phyloP scores from a whole-genome alignment of 2,888 invertebrate genomes.

The Myathropa florea region DNA sequence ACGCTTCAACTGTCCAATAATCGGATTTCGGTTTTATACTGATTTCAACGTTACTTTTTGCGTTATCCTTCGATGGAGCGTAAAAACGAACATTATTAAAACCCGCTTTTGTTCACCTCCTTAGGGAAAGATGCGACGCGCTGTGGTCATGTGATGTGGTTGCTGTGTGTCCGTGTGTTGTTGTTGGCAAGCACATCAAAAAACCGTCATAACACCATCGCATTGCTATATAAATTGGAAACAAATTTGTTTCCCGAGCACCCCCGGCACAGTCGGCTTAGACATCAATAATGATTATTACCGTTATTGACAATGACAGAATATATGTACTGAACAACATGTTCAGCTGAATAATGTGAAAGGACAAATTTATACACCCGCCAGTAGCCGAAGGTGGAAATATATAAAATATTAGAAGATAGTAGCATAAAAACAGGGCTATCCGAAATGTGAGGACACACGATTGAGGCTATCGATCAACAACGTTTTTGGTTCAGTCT shows the following conservation, averaged over 20 bases:
- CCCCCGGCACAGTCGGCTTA: constrained; percentile 4
- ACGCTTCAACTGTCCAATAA: constrained; percentile 61
- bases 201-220: constrained; percentile 37
- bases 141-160: background rate
- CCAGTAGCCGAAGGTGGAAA: constrained; percentile 57
- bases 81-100: constrained; percentile 61
- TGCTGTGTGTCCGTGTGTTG: background rate
- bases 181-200: background rate
- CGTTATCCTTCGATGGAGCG: constrained; percentile 49
- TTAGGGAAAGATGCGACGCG: constrained; percentile 1
- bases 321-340: constrained; percentile 52
- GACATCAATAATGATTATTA: constrained; percentile 66
- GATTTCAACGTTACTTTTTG: constrained; percentile 57
- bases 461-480: constrained; percentile 47
- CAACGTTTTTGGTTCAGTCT: constrained; percentile 52
- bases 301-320: constrained; percentile 64
- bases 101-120: constrained; percentile 36
- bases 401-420: constrained; percentile 54
- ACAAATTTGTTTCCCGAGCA: constrained; percentile 31
- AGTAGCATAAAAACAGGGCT: background rate
- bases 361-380: constrained; percentile 49
- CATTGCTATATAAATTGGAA: constrained; percentile 41
- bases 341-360: constrained; percentile 40
- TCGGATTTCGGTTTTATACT: constrained; percentile 63
- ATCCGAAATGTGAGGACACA: constrained; percentile 10